phyloP scores from a whole-genome alignment of 2,888 invertebrate species.

The Coelopa pilipes region DNA sequence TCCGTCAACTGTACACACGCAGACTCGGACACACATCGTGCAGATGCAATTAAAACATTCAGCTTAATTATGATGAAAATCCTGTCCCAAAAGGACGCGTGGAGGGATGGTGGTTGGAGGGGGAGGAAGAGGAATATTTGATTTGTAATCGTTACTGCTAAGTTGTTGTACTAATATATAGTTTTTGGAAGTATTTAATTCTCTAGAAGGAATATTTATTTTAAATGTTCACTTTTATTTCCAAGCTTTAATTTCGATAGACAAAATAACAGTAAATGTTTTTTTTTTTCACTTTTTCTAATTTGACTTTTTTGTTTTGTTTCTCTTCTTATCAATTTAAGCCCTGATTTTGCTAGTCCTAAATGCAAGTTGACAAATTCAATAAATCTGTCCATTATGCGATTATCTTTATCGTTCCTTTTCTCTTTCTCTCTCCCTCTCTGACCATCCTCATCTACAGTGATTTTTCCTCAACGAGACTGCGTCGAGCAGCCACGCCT shows the following conservation, averaged over 20 bases:
- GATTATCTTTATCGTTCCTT: conserved; percentile 1
- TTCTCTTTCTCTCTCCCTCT: neutral
- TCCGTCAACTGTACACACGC: neutral
- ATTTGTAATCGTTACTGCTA: too few species aligned
- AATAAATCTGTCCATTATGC: conserved; percentile 20
- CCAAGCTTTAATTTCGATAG: neutral
- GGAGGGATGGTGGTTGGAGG: neutral
- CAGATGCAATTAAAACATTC: neutral
- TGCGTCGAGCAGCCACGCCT: neutral
- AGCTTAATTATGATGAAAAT: neutral
- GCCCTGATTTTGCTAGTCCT: neutral
- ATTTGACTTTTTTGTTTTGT: too few species aligned
- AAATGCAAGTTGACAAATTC: conserved; percentile 13
- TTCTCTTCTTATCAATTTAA: neutral
- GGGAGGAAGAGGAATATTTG: neutral
- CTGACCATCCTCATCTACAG: neutral
- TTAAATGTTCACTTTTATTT: neutral
- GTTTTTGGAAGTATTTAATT: neutral
- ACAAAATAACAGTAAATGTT: neutral
- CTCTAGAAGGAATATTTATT: neutral
- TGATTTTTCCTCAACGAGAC: neutral
- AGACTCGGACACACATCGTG: neutral
- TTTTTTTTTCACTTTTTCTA: too few species aligned
- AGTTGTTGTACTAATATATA: too few species aligned
- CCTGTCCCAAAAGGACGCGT: neutral